A percentile compares a stretch with the other conserved stretches of the same genome.
Evolutionary conservation across 92 coral and sea anemone species (phyloP).

Genomic region (Pocillopora meandrina): DNA sequence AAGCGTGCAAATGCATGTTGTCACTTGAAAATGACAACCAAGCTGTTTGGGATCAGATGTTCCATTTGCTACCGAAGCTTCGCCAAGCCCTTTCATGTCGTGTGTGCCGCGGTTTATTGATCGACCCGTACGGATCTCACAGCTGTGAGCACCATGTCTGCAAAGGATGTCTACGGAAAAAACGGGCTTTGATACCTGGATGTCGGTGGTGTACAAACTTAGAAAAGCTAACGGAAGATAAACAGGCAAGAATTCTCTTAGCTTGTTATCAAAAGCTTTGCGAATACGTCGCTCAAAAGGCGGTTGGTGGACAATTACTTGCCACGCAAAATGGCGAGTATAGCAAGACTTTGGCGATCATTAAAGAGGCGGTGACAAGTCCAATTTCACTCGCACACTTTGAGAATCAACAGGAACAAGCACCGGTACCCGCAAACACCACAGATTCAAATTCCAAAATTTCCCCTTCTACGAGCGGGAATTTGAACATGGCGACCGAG

Average conservation of each 20-base stretch:
- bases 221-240: conserved; percentile 77
- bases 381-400: conserved; percentile 69
- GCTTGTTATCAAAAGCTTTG: conserved; percentile 98
- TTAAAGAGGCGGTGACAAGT: conserved; percentile 84
- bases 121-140: conserved; percentile 91
- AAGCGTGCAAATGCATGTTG: conserved; percentile 95
- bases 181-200: conserved; percentile 91
- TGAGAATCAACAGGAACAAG: conserved; percentile 26
- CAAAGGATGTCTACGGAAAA: conserved; percentile 86
- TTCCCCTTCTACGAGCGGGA: conserved; percentile 35
- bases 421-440: conserved; percentile 27
- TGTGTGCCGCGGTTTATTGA: conserved; percentile 90
- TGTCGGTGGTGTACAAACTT: conserved; percentile 98
- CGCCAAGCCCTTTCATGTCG: conserved; percentile 93
- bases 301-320: conserved; percentile 45
- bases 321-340: conserved; percentile 85
- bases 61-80: conserved; percentile 83
- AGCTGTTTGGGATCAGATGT: conserved; percentile 78
- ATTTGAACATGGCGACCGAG: conserved; percentile 67
- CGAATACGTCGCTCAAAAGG: conserved; percentile 71
- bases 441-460: conserved; percentile 19
- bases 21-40: conserved; percentile 62
- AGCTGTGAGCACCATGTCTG: conserved; percentile 95
- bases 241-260: conserved; percentile 83
- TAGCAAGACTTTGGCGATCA: conserved; percentile 72